These are phyloP conservation scores for Phragmatobia fuliginosa DNA, from an alignment of 2,888 invertebrate species.

Conservation along the genomic window DNA sequence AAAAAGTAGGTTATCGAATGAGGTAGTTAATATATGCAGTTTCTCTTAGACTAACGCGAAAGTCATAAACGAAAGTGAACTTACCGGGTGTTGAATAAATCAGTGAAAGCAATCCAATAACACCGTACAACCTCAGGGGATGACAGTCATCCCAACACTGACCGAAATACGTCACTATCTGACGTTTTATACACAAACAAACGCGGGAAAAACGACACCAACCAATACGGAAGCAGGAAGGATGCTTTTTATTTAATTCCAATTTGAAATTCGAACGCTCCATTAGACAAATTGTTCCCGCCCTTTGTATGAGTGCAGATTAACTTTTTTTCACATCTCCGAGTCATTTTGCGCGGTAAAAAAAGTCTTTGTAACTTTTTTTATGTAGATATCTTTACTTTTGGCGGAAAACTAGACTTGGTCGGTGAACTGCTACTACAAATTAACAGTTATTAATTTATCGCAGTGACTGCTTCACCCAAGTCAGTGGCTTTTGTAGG, in stretches of 20 bases:
- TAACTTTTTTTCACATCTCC: slow-evolving; percentile 55
- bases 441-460: slow-evolving; percentile 24
- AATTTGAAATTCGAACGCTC: slow-evolving; percentile 75
- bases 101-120: slow-evolving; percentile 44
- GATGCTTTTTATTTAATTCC: slow-evolving; percentile 72
- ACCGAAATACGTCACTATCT: slow-evolving; percentile 44
- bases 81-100: slow-evolving; percentile 49
- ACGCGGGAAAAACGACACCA: slow-evolving; percentile 66
- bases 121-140: slow-evolving; percentile 58
- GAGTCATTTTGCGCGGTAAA: slow-evolving; percentile 39
- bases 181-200: slow-evolving; percentile 66
- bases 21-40: slow-evolving; percentile 10
- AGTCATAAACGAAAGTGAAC: slow-evolving; percentile 39
- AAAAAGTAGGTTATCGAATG: not conserved
- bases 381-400: slow-evolving; percentile 25
- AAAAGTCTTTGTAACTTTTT: slow-evolving; percentile 38
- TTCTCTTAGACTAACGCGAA: slow-evolving; percentile 9
- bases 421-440: slow-evolving; percentile 13
- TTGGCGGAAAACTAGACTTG: slow-evolving; percentile 37
- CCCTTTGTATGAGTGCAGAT: slow-evolving; percentile 67
- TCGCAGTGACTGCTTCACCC: slow-evolving; percentile 10
- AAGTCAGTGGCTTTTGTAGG: slow-evolving; percentile 11
- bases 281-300: slow-evolving; percentile 77
- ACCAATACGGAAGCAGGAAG: slow-evolving; percentile 81
- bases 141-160: slow-evolving; percentile 69